phyloP scores from a whole-genome alignment of 2,113 vertebrate genomes.

The Rattus rattus region DNA sequence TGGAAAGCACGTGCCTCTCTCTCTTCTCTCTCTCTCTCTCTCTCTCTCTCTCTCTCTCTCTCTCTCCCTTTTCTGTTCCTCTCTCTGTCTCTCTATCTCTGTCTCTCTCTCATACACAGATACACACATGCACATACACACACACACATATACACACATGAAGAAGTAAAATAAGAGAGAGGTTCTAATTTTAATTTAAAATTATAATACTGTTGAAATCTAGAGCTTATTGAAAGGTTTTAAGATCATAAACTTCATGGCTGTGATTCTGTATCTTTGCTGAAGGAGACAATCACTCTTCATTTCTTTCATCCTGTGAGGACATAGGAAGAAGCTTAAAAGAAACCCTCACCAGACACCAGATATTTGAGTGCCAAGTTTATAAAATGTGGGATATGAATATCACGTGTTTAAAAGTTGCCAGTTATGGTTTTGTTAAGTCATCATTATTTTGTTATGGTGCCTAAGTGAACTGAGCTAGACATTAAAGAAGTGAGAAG shows the following conservation, averaged over 20 bases:
- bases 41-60: no score
- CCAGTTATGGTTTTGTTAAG: no score
- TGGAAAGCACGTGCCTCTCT: not conserved
- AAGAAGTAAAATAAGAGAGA: not conserved
- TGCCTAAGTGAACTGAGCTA: not conserved
- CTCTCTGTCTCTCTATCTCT: no score
- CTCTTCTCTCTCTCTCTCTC: not conserved
- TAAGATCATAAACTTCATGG: rapidly evolving
- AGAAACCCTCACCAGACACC: not conserved
- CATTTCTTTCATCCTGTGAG: not conserved
- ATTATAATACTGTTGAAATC: not conserved
- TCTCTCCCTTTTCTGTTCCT: rapidly evolving
- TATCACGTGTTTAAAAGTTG: not conserved
- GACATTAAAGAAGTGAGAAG: not conserved
- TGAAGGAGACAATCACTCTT: not conserved
- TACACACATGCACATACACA: not conserved
- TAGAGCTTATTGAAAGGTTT: not conserved
- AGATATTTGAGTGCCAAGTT: not conserved
- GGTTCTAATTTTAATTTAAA: not conserved
- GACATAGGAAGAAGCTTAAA: not conserved
- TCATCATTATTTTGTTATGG: no score
- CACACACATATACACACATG: no score
- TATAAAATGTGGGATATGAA: not conserved
- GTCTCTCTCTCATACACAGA: not conserved
- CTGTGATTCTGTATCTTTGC: not conserved